Evolutionary conservation across 2,888 invertebrate genomes (phyloP), one percentile per base, ranked within the genome.

Genomic region (Eurois occulta): DNA sequence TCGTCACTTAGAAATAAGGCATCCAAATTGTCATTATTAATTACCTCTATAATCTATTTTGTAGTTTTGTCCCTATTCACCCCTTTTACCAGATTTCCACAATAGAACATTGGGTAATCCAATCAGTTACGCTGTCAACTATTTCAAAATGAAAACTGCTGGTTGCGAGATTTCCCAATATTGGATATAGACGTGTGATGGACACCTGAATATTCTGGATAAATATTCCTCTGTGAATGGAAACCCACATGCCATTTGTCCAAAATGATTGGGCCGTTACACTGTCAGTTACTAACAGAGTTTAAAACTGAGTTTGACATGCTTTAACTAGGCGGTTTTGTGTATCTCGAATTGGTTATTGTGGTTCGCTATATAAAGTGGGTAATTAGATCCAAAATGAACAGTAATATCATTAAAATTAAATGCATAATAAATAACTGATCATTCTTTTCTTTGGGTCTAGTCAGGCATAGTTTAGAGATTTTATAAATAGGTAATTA

Each of bases 241-340:
- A 62, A 38, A 67, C 48, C 24, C 5, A 41, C 41, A 32, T 38
- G 52, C 24, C 3, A 71, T 77, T 81, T 41, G 32, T 66, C 70
- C 28, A 81, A 81, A 46, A 52, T 8, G 67, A 71, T 77, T 67
- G 55, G 1, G 18, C 32, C 32, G 66, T 35, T 10, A 4, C 6
- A 11, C 66, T 77, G 77, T 67, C 70, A 60, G 32, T 52, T 80
- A 65, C 38, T 38, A 66, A 58, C 38, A 24, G 28, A 52, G 28
- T 64, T 41, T 46, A 55, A 69, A 75, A 81, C 35, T 64, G n/a
- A 68, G 18, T 21, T 62, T 35, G 48, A 18, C 38, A 48, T 65
- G n/a, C 32, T 5, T 38, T 48, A 11, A 24, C 18, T 24, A 46
- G 6, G 13, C 41, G 38, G n/a, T 43, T 52, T 35, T 77, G n/a